Base-by-base conservation (phyloP, 2,797 vertebrate genomes). In the Antennarius maculatus region DNA sequence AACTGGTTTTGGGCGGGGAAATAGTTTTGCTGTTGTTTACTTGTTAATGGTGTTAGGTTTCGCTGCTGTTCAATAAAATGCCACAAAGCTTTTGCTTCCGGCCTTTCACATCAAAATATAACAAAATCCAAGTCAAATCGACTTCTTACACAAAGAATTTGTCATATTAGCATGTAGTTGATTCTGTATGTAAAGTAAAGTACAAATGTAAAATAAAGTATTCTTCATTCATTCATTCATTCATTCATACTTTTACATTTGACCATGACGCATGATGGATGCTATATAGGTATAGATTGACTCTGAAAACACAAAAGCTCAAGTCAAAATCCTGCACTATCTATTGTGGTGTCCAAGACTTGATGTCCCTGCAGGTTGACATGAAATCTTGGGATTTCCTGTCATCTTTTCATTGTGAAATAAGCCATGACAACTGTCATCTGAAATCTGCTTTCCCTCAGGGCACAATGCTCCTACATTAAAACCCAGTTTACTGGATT, bases 61-160 rank as follows among this genome's bases (percentile, higher is more conserved):
- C 7, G 31, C 31, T 34, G 31, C 31, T 34, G 31, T 8, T 34
- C 31, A 34, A 5, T 18, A 29, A 4, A 16, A 75, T 83, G 84
- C 80, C 69, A 9, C 43, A 6, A 55, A 45, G n/a, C 31, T 0
- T 3, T 7, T 4, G 12, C 7, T 61, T 6, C 3, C 14, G 13
- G 28, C 31, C 29, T 1, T 18, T 4, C 43, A 34, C 0, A 3
- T 13, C 0, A 8, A 13, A 42, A 15, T n/a, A 2, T 6, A 17
- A 52, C 41, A 39, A 15, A 62, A 8, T n/a, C 2, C 2, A 50
- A 62, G 5, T 53, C 34, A 7, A 77, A 68, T 54, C 10, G 1
- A 2, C 54, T 16, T 47, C 18, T 39, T 1, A 42, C 11, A 13
- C 4, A 6, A 4, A 2, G 1, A 0, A 13, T 58, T 56, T 23